Base-by-base conservation (phyloP, 2,888 invertebrate genomes). In the Protodeltote pygarga region DNA sequence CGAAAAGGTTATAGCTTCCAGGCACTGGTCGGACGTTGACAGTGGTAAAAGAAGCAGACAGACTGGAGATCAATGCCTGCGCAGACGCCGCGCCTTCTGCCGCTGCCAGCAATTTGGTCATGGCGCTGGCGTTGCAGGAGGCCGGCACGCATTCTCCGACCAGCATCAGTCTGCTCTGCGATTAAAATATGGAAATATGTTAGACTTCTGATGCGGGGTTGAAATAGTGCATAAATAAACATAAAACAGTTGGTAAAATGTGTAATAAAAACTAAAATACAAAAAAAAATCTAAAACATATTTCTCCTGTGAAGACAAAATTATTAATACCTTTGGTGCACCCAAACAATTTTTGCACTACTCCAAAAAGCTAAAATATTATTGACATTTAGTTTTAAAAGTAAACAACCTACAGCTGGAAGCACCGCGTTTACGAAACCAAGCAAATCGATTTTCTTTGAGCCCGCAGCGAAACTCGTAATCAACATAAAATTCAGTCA, bases 121-220 rank as follows among this genome's bases (percentile, higher is more conserved):
- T 78, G 50, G 94, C 94, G 1, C 80, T 71, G 1, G 88, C 74
- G 28, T 92, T 92, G 78, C 96, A 97, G 0, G 95, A 93, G 45
- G 92, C 90, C 3, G 96, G 97, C 63, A 96, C 83, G 75, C 96
- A 97, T 75, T 96, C 94, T 5, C 96, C 97, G 39, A 96, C 86
- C 77, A 95, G 93, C 65, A 96, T 85, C 71, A 94, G 90, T 55
- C 95, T 92, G 54, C 94, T 93, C 95, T 96, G 87, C 31, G 71
- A 48, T 52, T 6, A 4, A 27, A 34, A 48, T 3, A 48, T 3
- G 17, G n/a, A n/a, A n/a, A n/a, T n/a, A n/a, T n/a, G n/a, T n/a
- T n/a, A n/a, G n/a, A n/a, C n/a, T n/a, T n/a, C n/a, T n/a, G n/a
- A n/a, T n/a, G n/a, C n/a, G n/a, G n/a, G n/a, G n/a, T n/a, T n/a